Evolutionary conservation across 2,797 vertebrate genomes (phyloP).

Genomic region (Squalus acanthias): DNA sequence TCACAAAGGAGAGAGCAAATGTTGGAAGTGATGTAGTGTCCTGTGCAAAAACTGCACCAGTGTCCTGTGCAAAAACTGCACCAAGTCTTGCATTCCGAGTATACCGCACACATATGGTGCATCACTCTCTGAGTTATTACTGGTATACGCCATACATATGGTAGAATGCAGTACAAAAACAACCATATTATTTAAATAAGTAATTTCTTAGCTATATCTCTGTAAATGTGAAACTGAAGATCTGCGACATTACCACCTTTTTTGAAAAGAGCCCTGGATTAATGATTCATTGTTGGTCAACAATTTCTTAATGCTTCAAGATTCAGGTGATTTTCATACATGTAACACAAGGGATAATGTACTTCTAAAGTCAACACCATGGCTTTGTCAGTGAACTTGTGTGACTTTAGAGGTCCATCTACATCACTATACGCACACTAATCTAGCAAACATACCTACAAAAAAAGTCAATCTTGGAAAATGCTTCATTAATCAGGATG

Average conservation of each 20-base stretch:
- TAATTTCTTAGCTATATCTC: neutral
- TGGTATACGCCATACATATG: neutral
- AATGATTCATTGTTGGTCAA: neutral
- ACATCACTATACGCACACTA: neutral
- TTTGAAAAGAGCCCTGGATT: neutral
- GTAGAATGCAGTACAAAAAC: neutral
- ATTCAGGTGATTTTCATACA: neutral
- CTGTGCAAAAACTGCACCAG: neutral
- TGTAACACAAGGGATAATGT: neutral
- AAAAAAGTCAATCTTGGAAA: neutral
- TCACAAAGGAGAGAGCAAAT: neutral
- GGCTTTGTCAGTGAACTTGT: neutral
- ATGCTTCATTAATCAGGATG: neutral
- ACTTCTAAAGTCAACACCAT: neutral
- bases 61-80: neutral
- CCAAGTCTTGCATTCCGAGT: neutral
- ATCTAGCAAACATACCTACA: neutral
- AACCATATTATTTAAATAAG: neutral
- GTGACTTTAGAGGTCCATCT: neutral
- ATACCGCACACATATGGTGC: neutral
- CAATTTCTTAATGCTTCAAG: neutral
- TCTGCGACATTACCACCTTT: neutral
- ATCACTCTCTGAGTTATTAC: neutral
- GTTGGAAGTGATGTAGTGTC: neutral
- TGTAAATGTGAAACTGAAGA: neutral